Evolutionary conservation across 2,113 vertebrate genomes (phyloP).

Genomic region (Thinocorus orbignyianus): DNA sequence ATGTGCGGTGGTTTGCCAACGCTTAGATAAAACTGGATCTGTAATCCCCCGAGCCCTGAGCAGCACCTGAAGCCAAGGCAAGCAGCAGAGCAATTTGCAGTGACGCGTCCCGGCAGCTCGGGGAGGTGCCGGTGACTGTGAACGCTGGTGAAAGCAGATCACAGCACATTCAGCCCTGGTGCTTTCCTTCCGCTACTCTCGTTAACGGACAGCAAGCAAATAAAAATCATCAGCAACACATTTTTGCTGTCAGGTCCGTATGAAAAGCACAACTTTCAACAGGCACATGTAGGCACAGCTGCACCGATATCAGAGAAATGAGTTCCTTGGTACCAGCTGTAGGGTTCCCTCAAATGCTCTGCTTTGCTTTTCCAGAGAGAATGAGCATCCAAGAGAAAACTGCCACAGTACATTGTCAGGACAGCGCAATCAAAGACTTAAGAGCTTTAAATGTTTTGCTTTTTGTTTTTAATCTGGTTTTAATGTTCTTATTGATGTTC

Average conservation of each 20-base stretch:
- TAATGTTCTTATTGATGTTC: not conserved
- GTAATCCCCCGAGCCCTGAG: not conserved
- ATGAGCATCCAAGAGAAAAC: not conserved
- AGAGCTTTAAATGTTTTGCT: not conserved
- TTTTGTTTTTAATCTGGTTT: not conserved
- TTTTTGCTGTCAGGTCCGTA: not conserved
- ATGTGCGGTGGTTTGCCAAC: accelerated
- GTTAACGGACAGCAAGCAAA: not conserved
- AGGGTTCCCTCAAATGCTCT: not conserved
- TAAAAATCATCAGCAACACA: not conserved
- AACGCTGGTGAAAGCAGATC: not conserved
- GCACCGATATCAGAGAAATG: not conserved
- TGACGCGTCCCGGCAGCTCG: not conserved
- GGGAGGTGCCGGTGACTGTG: accelerated
- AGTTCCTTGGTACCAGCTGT: not conserved
- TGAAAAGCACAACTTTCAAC: not conserved
- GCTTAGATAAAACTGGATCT: not conserved
- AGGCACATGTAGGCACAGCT: not conserved
- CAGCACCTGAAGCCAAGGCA: not conserved
- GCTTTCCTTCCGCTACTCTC: not conserved
- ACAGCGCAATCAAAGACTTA: not conserved
- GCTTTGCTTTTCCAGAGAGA: not conserved
- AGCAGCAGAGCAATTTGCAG: not conserved
- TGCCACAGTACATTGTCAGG: not conserved
- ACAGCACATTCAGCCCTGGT: not conserved